These are phyloP conservation scores for Riparia riparia DNA, from an alignment of 2,113 vertebrate genomes.

Conservation along the genomic window DNA sequence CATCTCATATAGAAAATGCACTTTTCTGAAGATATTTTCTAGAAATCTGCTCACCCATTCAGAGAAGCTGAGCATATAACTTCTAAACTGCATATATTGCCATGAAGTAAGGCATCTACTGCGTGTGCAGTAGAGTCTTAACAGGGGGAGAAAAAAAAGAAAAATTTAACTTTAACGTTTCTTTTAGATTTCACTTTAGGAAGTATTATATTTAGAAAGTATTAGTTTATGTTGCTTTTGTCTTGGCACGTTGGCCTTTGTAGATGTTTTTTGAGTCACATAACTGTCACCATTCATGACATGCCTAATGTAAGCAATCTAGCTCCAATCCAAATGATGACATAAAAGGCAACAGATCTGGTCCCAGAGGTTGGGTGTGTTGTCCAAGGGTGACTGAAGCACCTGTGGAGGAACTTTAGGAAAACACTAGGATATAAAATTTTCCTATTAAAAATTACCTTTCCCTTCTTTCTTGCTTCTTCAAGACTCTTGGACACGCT, in stretches of 20 bases:
- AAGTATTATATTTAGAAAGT: background rate
- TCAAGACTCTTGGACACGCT: background rate
- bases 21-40: background rate
- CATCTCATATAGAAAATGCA: background rate
- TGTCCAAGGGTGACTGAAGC: background rate
- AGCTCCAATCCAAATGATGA: background rate
- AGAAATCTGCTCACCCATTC: background rate
- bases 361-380: background rate
- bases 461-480: background rate
- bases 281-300: background rate
- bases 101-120: background rate
- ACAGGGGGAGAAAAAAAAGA: fast-evolving
- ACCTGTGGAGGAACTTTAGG: background rate
- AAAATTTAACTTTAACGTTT: background rate
- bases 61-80: background rate
- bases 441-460: background rate
- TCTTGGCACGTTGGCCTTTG: background rate
- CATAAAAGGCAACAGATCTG: background rate
- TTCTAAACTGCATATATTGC: background rate
- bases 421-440: background rate
- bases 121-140: background rate
- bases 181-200: background rate
- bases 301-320: background rate
- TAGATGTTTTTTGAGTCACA: background rate
- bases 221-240: background rate